Conservation (phyloP, 2,888 invertebrate genomes). For the Andrena praecox region DNA sequence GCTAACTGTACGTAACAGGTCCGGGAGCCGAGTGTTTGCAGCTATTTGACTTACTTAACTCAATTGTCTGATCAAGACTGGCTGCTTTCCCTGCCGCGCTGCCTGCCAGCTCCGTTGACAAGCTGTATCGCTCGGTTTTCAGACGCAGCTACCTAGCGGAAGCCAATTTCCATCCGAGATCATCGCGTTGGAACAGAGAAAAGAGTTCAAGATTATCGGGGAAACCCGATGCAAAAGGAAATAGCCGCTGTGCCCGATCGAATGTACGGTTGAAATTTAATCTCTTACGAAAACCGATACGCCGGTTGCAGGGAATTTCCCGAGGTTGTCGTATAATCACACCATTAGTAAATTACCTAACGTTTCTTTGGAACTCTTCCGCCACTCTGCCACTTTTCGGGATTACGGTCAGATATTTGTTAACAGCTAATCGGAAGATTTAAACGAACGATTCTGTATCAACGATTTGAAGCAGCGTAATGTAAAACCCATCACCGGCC, state of each 20-base stretch:
- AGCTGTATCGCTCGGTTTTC: conserved; percentile 49
- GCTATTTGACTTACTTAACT: conserved; percentile 77
- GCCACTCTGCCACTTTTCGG: neutral
- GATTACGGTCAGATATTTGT: neutral
- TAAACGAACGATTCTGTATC: too few relatives aligned
- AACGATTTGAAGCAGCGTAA: neutral
- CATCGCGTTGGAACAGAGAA: neutral
- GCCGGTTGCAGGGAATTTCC: conserved; percentile 40
- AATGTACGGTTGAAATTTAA: conserved; percentile 44
- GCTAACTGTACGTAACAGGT: conserved; percentile 45
- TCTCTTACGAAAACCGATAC: conserved; percentile 47
- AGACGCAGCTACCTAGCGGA: neutral
- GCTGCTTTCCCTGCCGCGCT: conserved; percentile 49
- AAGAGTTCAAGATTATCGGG: conserved; percentile 35
- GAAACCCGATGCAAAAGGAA: conserved; percentile 25
- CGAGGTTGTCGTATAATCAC: conserved; percentile 17
- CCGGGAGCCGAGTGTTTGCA: conserved; percentile 45
- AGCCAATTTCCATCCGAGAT: conserved; percentile 37
- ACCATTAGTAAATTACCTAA: conserved; percentile 37
- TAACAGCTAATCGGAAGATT: too few relatives aligned
- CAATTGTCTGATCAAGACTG: conserved; percentile 73
- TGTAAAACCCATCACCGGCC: neutral
- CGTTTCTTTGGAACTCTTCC: neutral
- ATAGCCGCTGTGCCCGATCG: conserved; percentile 40
- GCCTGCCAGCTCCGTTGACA: conserved; percentile 29